These are phyloP conservation scores for Ornithorhynchus anatinus DNA, from an alignment of 2,113 vertebrate species.

Conservation along the genomic window DNA sequence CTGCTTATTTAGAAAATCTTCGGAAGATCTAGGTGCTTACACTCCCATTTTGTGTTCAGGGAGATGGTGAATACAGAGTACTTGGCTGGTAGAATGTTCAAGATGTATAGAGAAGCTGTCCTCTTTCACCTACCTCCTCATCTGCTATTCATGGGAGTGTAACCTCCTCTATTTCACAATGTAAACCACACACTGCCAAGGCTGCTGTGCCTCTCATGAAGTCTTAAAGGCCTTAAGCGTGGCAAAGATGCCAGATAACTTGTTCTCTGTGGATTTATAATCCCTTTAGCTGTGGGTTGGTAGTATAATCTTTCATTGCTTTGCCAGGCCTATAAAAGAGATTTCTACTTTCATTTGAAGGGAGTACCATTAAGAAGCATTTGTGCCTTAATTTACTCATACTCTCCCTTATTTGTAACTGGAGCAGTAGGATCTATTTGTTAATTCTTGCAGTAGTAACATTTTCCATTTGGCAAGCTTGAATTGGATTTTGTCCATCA, in stretches of 20 bases:
- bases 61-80: no score
- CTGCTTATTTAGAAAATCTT: no score
- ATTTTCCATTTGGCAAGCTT: conserved; percentile 21
- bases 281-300: conserved; percentile 26
- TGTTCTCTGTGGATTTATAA: conserved; percentile 31
- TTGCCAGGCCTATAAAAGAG: conserved; percentile 30
- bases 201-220: conserved; percentile 2
- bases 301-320: conserved; percentile 41
- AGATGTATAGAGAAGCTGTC: no score
- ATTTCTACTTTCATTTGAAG: conserved; percentile 32
- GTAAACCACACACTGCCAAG: background rate
- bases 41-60: no score
- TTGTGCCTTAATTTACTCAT: conserved; percentile 25
- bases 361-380: conserved; percentile 22
- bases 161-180: background rate
- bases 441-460: background rate
- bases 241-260: conserved; percentile 28
- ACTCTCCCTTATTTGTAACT: conserved; percentile 6
- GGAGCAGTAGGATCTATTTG: background rate
- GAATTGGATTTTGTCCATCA: no score
- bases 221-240: conserved; percentile 24
- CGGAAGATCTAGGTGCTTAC: no score
- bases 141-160: no score
- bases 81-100: no score
- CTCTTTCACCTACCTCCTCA: no score